Evolutionary conservation across 2,888 invertebrate species (phyloP), one percentile per base, ranked within the genome.

Genomic region (Pecten maximus): DNA sequence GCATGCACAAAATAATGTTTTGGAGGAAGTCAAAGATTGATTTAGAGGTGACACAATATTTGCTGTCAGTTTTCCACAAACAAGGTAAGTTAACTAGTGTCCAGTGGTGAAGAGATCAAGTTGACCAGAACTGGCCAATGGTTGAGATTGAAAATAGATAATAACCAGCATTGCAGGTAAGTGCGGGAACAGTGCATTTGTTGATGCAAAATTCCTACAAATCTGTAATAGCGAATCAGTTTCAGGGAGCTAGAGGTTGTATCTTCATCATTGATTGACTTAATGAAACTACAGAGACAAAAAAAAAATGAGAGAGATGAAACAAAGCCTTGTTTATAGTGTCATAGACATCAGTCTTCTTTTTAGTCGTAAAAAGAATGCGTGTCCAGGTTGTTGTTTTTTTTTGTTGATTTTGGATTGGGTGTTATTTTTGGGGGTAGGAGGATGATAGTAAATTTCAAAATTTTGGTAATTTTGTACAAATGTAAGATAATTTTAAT

Each of bases 11-110:
- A 74, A 74, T 74, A 74, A 28, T 35, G 35, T 35, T 10, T 23
- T 35, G 0, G 74, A 74, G 74, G 74, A 74, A 35, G 4, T 28
- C 74, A 74, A 74, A 74, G 74, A 74, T 10, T 74, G 74, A 74
- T 35, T 74, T 35, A 74, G 74, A 74, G 74, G 74, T 74, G 74
- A 74, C 74, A 74, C 74, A 74, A 74, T 35, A 74, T 74, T 74
- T 74, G 74, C 74, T 74, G 74, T 74, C 74, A 74, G 74, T 74
- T 74, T 74, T 74, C 74, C 2, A 74, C 74, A 74, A 74, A 28
- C 35, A 28, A 74, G 74, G 74, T 74, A 35, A 74, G 74, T 74
- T 74, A 35, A 74, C 74, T 74, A 15, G 74, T 74, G 74, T 74
- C 74, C 74, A 74, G 74, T 74, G 74, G 28, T 74, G 74, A 74